Base-by-base conservation (phyloP, 2,113 vertebrate species). In the Loxodonta africana region DNA sequence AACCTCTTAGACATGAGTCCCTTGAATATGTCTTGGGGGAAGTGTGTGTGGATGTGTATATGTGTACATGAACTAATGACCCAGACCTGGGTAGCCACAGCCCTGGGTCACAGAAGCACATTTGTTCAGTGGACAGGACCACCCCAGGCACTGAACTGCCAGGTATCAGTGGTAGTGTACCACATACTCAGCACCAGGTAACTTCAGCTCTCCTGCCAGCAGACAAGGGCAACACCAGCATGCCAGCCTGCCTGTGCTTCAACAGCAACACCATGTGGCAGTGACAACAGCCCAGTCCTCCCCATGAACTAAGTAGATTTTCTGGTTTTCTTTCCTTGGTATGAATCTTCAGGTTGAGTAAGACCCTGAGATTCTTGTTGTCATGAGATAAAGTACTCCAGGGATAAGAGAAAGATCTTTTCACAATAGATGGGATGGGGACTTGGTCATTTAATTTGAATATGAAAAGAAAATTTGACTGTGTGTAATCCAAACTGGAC, bases 241-340 rank as follows among this genome's bases (percentile, higher is more conserved):
- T 62, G 60, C n/a, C 26, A 25, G 48, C 15, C 8, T 88, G 33
- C 74, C n/a, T 20, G 5, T 28, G 53, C 77, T 60, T 76, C 94
- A 88, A 88, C 53, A 93, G 86, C 46, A 81, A 96, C 86, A 95
- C 60, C 92, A 7, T 62, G 92, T 91, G 96, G 87, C 74, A 83
- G 33, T 53, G 67, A 82, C 37, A 71, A 30, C 21, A 78, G 48
- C 9, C n/a, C 8, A 18, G 26, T 60, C 18, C 37, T 96, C 26
- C 23, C 7, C 2, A 20, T 3, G 18, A 10, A 69, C 37, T 51
- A 15, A 57, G 77, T 17, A 51, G 69, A 46, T 91, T 82, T 82
- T 90, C 76, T 76, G 8, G 10, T 6, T 69, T 69, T 87, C 62
- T 76, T 21, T 88, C 69, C 41, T 84, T 65, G 51, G 37, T 25